Evolutionary conservation across 2,888 invertebrate species (phyloP).

Genomic region (Pterobdella sp.): DNA sequence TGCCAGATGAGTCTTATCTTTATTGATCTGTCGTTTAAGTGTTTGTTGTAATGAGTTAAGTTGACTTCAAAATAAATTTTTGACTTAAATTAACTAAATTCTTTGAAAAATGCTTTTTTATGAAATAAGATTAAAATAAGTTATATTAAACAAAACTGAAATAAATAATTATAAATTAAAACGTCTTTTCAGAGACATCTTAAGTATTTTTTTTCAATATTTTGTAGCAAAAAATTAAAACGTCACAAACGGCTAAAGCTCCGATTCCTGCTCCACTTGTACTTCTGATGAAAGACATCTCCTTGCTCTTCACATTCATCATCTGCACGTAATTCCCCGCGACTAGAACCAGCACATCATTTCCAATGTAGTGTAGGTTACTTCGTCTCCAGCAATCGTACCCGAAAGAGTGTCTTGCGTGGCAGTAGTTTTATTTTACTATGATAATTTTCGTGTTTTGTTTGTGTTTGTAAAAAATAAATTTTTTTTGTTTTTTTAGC

Average conservation of each 20-base stretch:
- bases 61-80: too few relatives aligned
- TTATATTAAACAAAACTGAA: too few relatives aligned
- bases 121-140: too few relatives aligned
- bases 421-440: neutral
- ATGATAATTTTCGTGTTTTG: neutral
- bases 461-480: neutral
- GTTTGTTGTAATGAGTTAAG: too few relatives aligned
- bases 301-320: conserved; percentile 58
- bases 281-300: conserved; percentile 65
- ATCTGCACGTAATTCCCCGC: conserved; percentile 75
- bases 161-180: too few relatives aligned
- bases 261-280: conserved; percentile 74
- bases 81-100: too few relatives aligned
- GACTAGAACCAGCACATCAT: conserved; percentile 66
- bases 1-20: conserved; percentile 60
- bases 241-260: conserved; percentile 64
- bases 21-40: neutral
- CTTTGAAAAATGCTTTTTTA: too few relatives aligned
- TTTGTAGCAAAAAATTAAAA: too few relatives aligned
- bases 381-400: conserved; percentile 73
- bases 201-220: too few relatives aligned
- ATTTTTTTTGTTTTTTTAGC: neutral
- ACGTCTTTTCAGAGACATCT: too few relatives aligned
- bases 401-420: conserved; percentile 69
- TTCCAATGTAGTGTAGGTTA: conserved; percentile 71